Percentiles rank a stretch among this genome's conserved stretches.
These are phyloP conservation scores for Corythaixoides concolor DNA, from an alignment of 2,113 vertebrate species.

Conservation along the genomic window DNA sequence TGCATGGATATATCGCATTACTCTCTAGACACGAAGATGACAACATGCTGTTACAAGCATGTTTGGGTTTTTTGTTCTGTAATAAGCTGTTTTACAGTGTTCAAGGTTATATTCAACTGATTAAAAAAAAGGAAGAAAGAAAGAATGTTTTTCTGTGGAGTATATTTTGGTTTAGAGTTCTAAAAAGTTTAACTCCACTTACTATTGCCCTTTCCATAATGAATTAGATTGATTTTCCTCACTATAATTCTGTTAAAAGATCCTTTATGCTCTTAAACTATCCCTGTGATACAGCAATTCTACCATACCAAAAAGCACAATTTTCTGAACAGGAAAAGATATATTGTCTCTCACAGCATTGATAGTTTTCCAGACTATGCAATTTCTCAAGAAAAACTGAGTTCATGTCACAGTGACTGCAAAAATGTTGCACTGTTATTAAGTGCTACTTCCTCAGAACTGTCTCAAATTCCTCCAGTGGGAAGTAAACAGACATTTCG, in stretches of 20 bases:
- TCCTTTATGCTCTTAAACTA: background rate
- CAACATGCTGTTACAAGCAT: background rate
- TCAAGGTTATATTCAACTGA: background rate
- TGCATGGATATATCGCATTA: background rate
- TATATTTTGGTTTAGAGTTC: background rate
- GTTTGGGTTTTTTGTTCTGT: background rate
- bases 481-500: slow-evolving; percentile 20
- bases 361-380: background rate
- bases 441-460: slow-evolving; percentile 29
- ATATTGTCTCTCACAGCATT: background rate
- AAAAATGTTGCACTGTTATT: slow-evolving; percentile 28
- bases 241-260: background rate
- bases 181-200: background rate
- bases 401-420: background rate
- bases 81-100: background rate
- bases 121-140: background rate
- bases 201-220: background rate
- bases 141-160: background rate
- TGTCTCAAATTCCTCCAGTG: background rate
- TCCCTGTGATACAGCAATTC: background rate
- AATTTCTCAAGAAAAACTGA: background rate
- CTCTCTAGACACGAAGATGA: background rate
- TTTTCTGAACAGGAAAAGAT: background rate
- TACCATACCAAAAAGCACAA: background rate
- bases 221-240: background rate